phyloP scores from a whole-genome alignment of 2,113 vertebrate species.

The Potamarius usumacintae region DNA sequence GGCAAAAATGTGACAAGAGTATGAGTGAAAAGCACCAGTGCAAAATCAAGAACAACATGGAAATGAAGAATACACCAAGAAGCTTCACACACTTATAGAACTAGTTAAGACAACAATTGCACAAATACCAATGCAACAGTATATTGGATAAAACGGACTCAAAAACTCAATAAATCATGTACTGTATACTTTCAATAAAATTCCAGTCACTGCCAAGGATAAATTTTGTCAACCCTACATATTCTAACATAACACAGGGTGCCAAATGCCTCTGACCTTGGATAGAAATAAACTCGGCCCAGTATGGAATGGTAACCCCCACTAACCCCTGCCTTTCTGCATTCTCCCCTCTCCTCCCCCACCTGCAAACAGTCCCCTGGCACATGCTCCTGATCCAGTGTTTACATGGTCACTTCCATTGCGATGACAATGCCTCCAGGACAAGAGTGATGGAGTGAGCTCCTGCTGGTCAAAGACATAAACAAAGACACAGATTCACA shows the following conservation, averaged over 20 bases:
- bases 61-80: background rate
- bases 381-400: slow-evolving; percentile 43
- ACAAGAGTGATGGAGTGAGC: slow-evolving; percentile 41
- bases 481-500: slow-evolving; percentile 22
- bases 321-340: background rate
- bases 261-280: slow-evolving; percentile 44
- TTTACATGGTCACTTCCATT: slow-evolving; percentile 46
- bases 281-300: slow-evolving; percentile 45
- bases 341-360: slow-evolving; percentile 33
- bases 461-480: slow-evolving; percentile 16
- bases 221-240: background rate
- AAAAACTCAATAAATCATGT: background rate
- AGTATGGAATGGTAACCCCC: slow-evolving; percentile 34
- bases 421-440: slow-evolving; percentile 35
- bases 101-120: background rate
- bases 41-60: background rate
- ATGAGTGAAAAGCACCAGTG: background rate
- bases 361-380: slow-evolving; percentile 35
- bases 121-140: background rate
- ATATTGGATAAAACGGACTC: background rate
- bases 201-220: background rate
- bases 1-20: slow-evolving; percentile 31
- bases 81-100: background rate
- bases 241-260: slow-evolving; percentile 8
- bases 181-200: background rate